phyloP scores from a whole-genome alignment of 2,888 invertebrate species.

The Geotrupes spiniger region DNA sequence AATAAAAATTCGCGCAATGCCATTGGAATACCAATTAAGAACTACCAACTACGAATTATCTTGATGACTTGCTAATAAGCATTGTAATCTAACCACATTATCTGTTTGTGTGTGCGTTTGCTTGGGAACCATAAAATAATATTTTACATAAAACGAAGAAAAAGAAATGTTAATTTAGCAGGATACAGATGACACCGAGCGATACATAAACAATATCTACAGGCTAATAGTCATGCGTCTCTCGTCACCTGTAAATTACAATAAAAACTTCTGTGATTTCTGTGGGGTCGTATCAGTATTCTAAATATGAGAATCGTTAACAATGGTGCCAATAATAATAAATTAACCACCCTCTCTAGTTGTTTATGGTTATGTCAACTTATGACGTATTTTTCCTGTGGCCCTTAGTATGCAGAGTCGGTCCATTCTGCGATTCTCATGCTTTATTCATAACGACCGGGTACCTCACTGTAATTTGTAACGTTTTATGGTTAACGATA shows the following conservation, averaged over 20 bases:
- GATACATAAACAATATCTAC: constrained; percentile 18
- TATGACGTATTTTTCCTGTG: constrained; percentile 43
- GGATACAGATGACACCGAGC: constrained; percentile 8
- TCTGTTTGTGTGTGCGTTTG: background rate
- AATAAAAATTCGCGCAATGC: no score
- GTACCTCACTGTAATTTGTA: constrained; percentile 47
- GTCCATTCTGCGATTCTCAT: constrained; percentile 43
- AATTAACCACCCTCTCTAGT: constrained; percentile 46
- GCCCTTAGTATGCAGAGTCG: constrained; percentile 33
- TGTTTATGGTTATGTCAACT: constrained; percentile 34
- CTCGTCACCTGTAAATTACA: constrained; percentile 23
- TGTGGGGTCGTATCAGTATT: constrained; percentile 48
- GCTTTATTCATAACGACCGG: constrained; percentile 43
- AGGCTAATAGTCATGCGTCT: constrained; percentile 18
- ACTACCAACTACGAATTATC: background rate
- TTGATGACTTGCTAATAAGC: background rate
- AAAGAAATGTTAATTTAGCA: constrained; percentile 8
- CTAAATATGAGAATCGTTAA: constrained; percentile 44
- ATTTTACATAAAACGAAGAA: constrained; percentile 10
- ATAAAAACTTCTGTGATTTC: constrained; percentile 27
- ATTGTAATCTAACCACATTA: constrained; percentile 1
- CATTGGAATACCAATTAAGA: no score
- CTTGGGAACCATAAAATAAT: background rate
- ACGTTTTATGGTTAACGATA: constrained; percentile 45
- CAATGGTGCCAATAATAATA: constrained; percentile 50